phyloP scores from a whole-genome alignment of 2,888 invertebrate genomes.

The Melipona beecheii region DNA sequence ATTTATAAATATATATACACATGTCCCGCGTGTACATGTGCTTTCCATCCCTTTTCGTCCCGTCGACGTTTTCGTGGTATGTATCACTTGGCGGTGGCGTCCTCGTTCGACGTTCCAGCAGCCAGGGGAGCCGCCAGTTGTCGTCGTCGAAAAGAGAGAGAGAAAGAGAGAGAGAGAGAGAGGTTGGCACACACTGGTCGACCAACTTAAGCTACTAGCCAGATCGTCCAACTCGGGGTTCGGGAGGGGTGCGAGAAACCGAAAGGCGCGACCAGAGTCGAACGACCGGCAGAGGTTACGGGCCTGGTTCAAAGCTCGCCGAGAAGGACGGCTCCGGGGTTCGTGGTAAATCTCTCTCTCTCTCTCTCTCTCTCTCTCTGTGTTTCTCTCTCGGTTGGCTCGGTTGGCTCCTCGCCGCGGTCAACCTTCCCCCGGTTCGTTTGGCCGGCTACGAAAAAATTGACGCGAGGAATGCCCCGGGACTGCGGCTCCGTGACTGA shows the following conservation, averaged over 20 bases:
- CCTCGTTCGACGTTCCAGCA: conserved; percentile 3
- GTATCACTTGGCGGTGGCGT: neutral
- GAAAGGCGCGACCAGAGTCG: conserved; percentile 61
- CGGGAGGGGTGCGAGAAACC: conserved; percentile 25
- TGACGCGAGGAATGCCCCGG: conserved; percentile 36
- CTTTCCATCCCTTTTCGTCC: neutral
- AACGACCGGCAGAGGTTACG: conserved; percentile 64
- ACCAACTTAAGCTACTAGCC: conserved; percentile 16
- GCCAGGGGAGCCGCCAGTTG: conserved; percentile 13
- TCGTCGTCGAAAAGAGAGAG: conserved; percentile 42
- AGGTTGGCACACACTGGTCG: neutral
- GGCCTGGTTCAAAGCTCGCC: conserved; percentile 65
- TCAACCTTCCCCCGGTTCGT: no score
- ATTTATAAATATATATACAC: conserved; percentile 77
- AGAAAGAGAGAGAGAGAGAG: no score
- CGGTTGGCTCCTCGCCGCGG: no score
- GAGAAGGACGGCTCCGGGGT: conserved; percentile 58
- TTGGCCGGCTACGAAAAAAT: conserved; percentile 39
- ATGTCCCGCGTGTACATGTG: conserved; percentile 37
- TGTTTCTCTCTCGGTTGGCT: no score
- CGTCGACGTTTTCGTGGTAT: conserved; percentile 30
- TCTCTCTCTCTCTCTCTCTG: no score
- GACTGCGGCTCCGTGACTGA: conserved; percentile 2
- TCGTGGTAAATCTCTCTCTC: conserved; percentile 53
- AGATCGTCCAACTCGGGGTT: conserved; percentile 2